Conservation (phyloP, 1,140 invertebrate species). For the Chironomus striatipennis region DNA sequence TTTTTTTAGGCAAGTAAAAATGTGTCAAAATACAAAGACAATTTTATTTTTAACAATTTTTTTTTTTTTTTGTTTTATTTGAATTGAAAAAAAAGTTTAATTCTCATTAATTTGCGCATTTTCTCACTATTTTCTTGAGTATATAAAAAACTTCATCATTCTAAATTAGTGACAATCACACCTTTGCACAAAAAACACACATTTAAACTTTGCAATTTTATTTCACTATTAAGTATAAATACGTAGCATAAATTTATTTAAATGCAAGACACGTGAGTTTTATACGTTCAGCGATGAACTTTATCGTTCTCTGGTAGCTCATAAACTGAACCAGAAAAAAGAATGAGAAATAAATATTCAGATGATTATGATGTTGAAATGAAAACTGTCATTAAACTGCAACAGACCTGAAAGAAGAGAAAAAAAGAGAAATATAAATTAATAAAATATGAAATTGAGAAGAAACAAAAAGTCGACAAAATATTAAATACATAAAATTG, state of each 20-base stretch:
- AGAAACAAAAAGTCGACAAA: not conserved
- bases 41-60: not conserved
- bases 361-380: too few species aligned
- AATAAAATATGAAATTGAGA: not conserved
- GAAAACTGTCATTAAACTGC: not conserved
- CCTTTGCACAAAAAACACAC: too few species aligned
- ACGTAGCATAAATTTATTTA: too few species aligned
- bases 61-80: not conserved
- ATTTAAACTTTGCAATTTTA: too few species aligned
- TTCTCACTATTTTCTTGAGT: not conserved
- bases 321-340: not conserved
- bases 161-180: too few species aligned
- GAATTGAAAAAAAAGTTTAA: not conserved
- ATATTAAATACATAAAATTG: not conserved
- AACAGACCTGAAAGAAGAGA: not conserved
- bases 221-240: too few species aligned
- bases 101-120: constrained; percentile 16
- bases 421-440: not conserved
- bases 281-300: not conserved
- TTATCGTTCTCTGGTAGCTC: not conserved
- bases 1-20: too few species aligned
- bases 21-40: not conserved
- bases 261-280: too few species aligned
- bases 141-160: too few species aligned
- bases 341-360: too few species aligned